Base-by-base conservation (phyloP, 2,888 invertebrate genomes). In the Priocnemis perturbator region DNA sequence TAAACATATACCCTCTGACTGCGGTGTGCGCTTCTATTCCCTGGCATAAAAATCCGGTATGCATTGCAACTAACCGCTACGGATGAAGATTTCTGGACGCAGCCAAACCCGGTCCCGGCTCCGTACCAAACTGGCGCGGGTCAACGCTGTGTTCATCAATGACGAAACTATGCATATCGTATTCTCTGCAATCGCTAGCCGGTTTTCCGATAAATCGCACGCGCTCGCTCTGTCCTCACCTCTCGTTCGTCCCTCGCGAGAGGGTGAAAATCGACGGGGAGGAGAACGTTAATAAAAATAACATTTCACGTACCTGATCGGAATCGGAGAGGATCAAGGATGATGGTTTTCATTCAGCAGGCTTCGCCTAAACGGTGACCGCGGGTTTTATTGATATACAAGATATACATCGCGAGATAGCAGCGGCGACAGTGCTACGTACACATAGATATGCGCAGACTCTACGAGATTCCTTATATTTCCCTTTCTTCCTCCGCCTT, bases 321-420 rank as follows among this genome's bases (percentile, higher is more conserved):
- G 50, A 9, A 50, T 37, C 50, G 19, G 19, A 50, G 5, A 17
- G 50, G 19, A 50, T 50, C 1, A 4, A 50, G 50, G 50, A 50
- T 37, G 50, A 50, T 19, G 50, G 50, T 50, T 50, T 50, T 50
- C 50, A 19, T 19, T 50, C 50, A 50, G n/a, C 17, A 50, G 50
- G 50, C n/a, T 19, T 50, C 50, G 17, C 19, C 56, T 56, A 37
- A 37, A 87, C 84, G 84, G 81, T 85, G 85, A 87, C 85, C 78
- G 81, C 79, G 73, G 70, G 66, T 44, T 82, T 85, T 83, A 85
- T 84, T 84, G 87, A 87, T 87, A 86, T 86, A 87, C 87, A 87
- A 87, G 86, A 86, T 86, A 85, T 73, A 73, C 75, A 74, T 78
- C 67, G 66, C 63, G 79, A 72, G 72, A 75, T 79, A 79, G 79